Conservation (phyloP, 2,888 invertebrate genomes). For the Ormia ochracea region DNA sequence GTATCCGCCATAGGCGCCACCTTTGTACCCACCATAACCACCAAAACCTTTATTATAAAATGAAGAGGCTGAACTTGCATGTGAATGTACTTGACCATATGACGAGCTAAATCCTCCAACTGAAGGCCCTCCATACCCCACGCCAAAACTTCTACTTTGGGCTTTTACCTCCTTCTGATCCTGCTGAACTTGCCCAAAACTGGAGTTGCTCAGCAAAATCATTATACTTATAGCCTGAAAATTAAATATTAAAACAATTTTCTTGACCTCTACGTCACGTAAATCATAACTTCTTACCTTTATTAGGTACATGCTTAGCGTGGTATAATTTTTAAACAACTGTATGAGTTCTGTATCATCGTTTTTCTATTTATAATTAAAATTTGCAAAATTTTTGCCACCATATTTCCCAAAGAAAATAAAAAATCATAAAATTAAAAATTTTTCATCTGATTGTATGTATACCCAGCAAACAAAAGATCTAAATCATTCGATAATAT, state of each 20-base stretch:
- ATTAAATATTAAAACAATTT: neutral
- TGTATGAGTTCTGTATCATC: neutral
- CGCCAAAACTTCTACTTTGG: constrained; percentile 43
- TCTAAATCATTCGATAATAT: too few species aligned
- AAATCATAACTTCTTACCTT: constrained; percentile 12
- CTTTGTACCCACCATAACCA: constrained; percentile 45
- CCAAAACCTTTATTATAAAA: constrained; percentile 46
- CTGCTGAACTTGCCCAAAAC: neutral
- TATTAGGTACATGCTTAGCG: constrained; percentile 20
- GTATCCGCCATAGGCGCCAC: constrained; percentile 56
- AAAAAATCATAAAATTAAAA: neutral
- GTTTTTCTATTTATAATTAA: constrained; percentile 43
- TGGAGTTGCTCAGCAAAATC: neutral
- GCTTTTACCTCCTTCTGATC: constrained; percentile 29
- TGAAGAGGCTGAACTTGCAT: constrained; percentile 15
- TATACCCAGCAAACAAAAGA: neutral
- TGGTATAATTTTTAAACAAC: neutral
- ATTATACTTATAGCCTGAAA: constrained; percentile 19
- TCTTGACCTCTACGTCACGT: neutral
- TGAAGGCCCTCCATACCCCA: constrained; percentile 13
- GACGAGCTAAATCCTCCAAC: constrained; percentile 23
- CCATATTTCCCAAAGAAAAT: constrained; percentile 2
- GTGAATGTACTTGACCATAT: constrained; percentile 51
- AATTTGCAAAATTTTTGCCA: neutral
- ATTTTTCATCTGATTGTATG: constrained; percentile 27